Percentiles rank a stretch among this genome's conserved stretches.
These are phyloP conservation scores for Sinocyclocheilus maitianheensis DNA, from an alignment of 2,113 vertebrate species.

Conservation along the genomic window DNA sequence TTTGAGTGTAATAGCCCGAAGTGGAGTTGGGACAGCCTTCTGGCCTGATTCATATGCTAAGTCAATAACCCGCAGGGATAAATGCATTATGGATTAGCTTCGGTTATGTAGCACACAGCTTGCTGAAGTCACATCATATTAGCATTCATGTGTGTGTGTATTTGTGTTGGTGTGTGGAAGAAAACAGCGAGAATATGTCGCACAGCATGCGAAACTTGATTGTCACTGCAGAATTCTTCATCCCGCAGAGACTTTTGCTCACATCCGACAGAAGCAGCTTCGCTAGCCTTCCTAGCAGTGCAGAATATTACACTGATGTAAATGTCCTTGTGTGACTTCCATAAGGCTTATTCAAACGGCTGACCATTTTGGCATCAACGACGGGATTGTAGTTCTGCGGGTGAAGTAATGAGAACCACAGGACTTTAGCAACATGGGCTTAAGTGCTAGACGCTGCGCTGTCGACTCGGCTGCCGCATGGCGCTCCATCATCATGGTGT, in stretches of 20 bases:
- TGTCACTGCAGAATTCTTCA: slow-evolving; percentile 23
- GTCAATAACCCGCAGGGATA: slow-evolving; percentile 55
- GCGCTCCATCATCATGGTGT: not conserved
- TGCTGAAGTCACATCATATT: slow-evolving; percentile 40
- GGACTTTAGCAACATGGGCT: slow-evolving; percentile 29
- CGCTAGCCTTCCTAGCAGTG: not conserved
- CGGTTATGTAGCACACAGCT: not conserved
- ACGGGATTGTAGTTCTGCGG: slow-evolving; percentile 7
- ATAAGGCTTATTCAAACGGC: slow-evolving; percentile 24
- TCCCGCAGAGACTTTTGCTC: slow-evolving; percentile 22
- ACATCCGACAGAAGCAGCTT: slow-evolving; percentile 5
- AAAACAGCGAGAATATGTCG: slow-evolving; percentile 24
- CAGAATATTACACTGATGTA: not conserved
- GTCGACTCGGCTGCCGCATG: not conserved
- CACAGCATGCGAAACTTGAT: slow-evolving; percentile 38
- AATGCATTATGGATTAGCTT: slow-evolving; percentile 43
- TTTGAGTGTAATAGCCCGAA: slow-evolving; percentile 46
- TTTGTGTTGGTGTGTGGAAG: slow-evolving; percentile 15
- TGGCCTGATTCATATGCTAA: slow-evolving; percentile 45
- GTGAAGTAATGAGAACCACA: slow-evolving; percentile 41
- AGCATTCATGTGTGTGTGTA: slow-evolving; percentile 21
- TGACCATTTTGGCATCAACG: not conserved
- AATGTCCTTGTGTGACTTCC: slow-evolving; percentile 30
- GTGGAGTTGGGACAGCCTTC: slow-evolving; percentile 32
- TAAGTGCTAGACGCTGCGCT: not conserved